Conservation (phyloP, 2,888 invertebrate genomes). For the Philhelius pedissequus region DNA sequence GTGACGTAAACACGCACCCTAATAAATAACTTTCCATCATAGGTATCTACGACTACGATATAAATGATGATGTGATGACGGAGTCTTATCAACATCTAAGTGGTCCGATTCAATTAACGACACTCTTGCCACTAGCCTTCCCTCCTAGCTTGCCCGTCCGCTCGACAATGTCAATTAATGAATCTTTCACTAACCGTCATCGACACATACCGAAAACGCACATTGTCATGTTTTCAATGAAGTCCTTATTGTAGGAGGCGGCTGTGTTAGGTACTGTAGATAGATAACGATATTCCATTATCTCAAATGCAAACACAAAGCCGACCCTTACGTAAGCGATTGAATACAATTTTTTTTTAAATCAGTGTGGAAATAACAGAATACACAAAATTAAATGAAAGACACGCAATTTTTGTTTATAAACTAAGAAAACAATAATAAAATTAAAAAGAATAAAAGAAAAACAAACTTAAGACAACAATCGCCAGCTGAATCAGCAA, state of each 20-base stretch:
- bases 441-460: not conserved
- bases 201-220: not conserved
- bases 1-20: constrained; percentile 9
- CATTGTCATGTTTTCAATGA: not conserved
- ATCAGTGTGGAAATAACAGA: constrained; percentile 30
- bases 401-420: constrained; percentile 49
- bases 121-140: not conserved
- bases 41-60: not conserved
- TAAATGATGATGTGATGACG: constrained; percentile 14
- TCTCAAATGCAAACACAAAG: not conserved
- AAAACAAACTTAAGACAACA: constrained; percentile 5
- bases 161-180: constrained; percentile 5
- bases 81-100: constrained; percentile 33
- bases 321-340: not conserved
- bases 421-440: constrained; percentile 13
- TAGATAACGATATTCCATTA: too few species aligned
- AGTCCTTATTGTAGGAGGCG: constrained; percentile 19
- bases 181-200: constrained; percentile 1
- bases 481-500: constrained; percentile 45
- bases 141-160: not conserved
- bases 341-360: constrained; percentile 13
- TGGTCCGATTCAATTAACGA: constrained; percentile 42
- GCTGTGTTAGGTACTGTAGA: too few species aligned
- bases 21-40: constrained; percentile 5
- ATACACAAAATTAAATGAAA: constrained; percentile 28